phyloP scores from a whole-genome alignment of 1,140 invertebrate genomes.

The Conus ventricosus region DNA sequence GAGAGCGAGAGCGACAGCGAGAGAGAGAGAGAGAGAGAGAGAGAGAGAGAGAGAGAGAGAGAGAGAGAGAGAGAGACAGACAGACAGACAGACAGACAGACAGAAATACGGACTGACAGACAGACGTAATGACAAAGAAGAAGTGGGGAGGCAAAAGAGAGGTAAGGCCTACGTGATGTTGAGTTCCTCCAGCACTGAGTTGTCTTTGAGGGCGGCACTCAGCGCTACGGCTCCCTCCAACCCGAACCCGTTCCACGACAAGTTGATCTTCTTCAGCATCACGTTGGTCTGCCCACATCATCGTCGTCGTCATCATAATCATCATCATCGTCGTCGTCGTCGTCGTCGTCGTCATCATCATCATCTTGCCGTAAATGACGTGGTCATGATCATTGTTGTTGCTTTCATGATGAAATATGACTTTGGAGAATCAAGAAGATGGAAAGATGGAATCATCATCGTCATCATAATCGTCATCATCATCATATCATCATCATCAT shows the following conservation, averaged over 20 bases:
- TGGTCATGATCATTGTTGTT: too few relatives aligned
- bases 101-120: neutral
- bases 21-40: neutral
- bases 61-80: neutral
- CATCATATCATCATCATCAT: neutral
- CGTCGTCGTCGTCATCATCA: neutral
- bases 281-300: slow-evolving; percentile 67
- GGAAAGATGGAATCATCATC: too few relatives aligned
- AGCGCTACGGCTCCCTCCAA: slow-evolving; percentile 69
- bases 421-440: too few relatives aligned
- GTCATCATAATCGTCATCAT: too few relatives aligned
- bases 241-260: slow-evolving; percentile 75
- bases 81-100: neutral
- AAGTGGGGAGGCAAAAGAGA: neutral
- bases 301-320: neutral
- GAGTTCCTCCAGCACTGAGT: slow-evolving; percentile 70
- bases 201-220: slow-evolving; percentile 71
- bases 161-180: slow-evolving; percentile 66
- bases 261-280: slow-evolving; percentile 70
- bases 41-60: neutral
- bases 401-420: too few relatives aligned
- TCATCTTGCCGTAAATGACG: too few relatives aligned
- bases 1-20: neutral
- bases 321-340: neutral
- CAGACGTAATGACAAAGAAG: neutral